Evolutionary conservation across 1,140 invertebrate species (phyloP).

Genomic region (Philotrypesis tridentata): DNA sequence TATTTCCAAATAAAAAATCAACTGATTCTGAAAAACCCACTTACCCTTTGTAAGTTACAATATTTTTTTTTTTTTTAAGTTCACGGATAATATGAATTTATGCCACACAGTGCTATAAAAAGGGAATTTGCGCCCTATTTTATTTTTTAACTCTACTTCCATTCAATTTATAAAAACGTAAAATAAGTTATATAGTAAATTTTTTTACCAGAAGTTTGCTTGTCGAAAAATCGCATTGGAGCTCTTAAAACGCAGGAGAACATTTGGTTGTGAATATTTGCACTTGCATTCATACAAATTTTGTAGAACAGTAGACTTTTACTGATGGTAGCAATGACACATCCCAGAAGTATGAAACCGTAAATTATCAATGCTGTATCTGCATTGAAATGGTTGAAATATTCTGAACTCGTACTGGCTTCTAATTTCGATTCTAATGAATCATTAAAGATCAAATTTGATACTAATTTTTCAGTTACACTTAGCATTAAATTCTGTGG

Average conservation of each 20-base stretch:
- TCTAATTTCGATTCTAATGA: background rate
- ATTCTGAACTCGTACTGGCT: background rate
- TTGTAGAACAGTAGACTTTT: conserved; percentile 72
- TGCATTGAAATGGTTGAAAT: background rate
- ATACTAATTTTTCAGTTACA: background rate
- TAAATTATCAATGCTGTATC: conserved; percentile 69
- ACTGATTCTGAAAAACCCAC: no score
- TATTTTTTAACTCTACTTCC: no score
- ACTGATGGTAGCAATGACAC: conserved; percentile 64
- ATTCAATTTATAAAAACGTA: conserved; percentile 57
- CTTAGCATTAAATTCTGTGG: conserved; percentile 1
- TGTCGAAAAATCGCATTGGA: conserved; percentile 81
- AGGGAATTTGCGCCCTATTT: no score
- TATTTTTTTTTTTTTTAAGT: no score
- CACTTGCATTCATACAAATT: conserved; percentile 80
- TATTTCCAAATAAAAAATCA: no score
- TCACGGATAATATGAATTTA: no score
- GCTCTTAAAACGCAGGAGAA: conserved; percentile 77
- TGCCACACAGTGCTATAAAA: no score
- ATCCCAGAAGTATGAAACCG: conserved; percentile 61
- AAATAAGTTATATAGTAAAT: conserved; percentile 44
- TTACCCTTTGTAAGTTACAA: no score
- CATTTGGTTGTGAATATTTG: conserved; percentile 80
- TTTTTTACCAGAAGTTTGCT: conserved; percentile 77
- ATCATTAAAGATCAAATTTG: conserved; percentile 5